Conservation (phyloP, 2,888 invertebrate genomes). For the Erpobdella octoculata region DNA sequence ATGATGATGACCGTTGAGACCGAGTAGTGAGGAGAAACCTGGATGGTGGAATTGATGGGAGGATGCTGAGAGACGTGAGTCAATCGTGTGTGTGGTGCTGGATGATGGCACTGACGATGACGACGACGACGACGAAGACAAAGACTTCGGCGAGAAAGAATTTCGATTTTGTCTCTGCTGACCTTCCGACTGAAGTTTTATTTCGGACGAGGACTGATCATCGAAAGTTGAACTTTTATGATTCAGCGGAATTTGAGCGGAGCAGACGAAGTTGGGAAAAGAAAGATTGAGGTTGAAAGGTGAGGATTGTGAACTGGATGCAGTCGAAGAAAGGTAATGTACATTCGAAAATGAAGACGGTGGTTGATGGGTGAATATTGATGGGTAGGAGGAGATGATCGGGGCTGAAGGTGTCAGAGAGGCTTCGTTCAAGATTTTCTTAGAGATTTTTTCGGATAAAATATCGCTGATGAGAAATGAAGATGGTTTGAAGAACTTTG, state of each 20-base stretch:
- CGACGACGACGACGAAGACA: background rate
- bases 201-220: background rate
- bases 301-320: too few relatives aligned
- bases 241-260: background rate
- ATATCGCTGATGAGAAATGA: slow-evolving; percentile 1
- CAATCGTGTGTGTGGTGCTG: background rate
- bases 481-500: background rate
- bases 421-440: too few relatives aligned
- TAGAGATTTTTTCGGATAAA: background rate
- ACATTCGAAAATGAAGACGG: too few relatives aligned
- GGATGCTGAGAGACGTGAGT: background rate
- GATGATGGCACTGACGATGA: too few relatives aligned
- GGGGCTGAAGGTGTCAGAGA: too few relatives aligned
- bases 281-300: background rate
- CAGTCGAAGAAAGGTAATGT: too few relatives aligned
- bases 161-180: background rate
- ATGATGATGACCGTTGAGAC: slow-evolving; percentile 4
- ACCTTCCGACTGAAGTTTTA: background rate
- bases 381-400: background rate
- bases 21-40: background rate
- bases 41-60: background rate
- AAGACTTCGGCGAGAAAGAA: background rate
- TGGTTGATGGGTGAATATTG: background rate
- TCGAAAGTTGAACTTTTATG: background rate
- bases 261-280: background rate